Percentiles rank a stretch among this genome's conserved stretches.
phyloP scores from a whole-genome alignment of 2,888 invertebrate genomes.

The Phaedon cochleariae region DNA sequence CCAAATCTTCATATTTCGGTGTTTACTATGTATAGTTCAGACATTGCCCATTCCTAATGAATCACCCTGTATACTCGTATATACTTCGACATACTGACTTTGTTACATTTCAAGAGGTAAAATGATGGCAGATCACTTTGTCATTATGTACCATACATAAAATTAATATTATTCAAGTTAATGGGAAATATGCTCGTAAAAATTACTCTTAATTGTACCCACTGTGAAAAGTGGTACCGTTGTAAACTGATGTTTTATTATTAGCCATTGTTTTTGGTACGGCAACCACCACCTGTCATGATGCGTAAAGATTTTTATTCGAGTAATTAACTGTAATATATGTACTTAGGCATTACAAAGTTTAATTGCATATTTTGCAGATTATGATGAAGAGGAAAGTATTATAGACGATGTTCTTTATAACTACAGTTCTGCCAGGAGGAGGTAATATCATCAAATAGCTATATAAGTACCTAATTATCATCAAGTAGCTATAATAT shows the following conservation, averaged over 20 bases:
- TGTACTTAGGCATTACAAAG: conserved; percentile 38
- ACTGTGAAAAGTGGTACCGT: conserved; percentile 41
- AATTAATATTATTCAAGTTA: conserved; percentile 34
- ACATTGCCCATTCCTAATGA: too few relatives aligned
- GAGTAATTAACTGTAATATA: conserved; percentile 34
- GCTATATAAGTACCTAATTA: too few relatives aligned
- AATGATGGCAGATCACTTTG: too few relatives aligned
- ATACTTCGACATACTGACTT: too few relatives aligned
- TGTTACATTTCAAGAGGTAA: too few relatives aligned
- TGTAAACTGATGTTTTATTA: conserved; percentile 36
- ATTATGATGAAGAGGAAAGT: conserved; percentile 15
- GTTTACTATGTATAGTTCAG: too few relatives aligned
- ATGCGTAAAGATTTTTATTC: conserved; percentile 33
- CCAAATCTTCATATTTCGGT: too few relatives aligned
- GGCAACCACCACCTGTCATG: conserved; percentile 12
- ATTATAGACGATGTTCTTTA: too few relatives aligned
- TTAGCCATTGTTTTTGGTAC: conserved; percentile 39
- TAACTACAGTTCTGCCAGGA: too few relatives aligned
- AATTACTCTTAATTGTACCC: conserved; percentile 35
- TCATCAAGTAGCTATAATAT: too few relatives aligned
- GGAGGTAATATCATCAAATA: too few relatives aligned
- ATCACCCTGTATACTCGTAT: too few relatives aligned
- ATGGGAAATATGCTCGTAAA: conserved; percentile 39
- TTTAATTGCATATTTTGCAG: conserved; percentile 35
- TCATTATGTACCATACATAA: conserved; percentile 33